Conservation (phyloP, 2,113 vertebrate genomes). For the Perca schrenkii region DNA sequence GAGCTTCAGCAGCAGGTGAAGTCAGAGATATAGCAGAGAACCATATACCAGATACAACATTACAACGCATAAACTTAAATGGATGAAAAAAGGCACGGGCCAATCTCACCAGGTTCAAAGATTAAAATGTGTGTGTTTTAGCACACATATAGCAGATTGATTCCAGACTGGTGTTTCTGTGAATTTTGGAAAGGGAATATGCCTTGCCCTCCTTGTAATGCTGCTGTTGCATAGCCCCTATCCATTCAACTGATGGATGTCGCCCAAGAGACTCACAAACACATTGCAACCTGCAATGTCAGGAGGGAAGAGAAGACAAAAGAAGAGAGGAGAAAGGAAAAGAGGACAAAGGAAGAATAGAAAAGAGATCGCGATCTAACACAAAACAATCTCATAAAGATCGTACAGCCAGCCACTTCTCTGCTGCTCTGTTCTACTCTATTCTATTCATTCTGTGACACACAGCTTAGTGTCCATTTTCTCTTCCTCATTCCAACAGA, state of each 20-base stretch:
- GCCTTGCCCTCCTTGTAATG: conserved; percentile 38
- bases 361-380: conserved; percentile 21
- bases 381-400: neutral
- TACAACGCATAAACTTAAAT: conserved; percentile 68
- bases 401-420: conserved; percentile 29
- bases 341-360: conserved; percentile 37
- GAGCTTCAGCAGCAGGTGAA: conserved; percentile 82
- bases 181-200: conserved; percentile 67
- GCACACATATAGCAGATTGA: conserved; percentile 76
- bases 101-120: conserved; percentile 64
- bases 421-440: conserved; percentile 35
- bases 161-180: conserved; percentile 80
- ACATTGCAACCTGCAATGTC: conserved; percentile 55
- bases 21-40: conserved; percentile 55
- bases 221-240: conserved; percentile 47
- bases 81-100: conserved; percentile 76
- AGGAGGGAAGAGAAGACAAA: conserved; percentile 41
- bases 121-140: conserved; percentile 55
- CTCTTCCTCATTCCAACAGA: conserved; percentile 71
- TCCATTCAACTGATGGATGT: conserved; percentile 66
- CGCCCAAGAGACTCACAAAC: conserved; percentile 63
- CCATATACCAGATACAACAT: conserved; percentile 71
- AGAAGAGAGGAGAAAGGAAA: conserved; percentile 14
- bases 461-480: conserved; percentile 55
- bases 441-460: conserved; percentile 32